Evolutionary conservation across 2,797 vertebrate genomes (phyloP).

Genomic region (Halcyon leucocephala): DNA sequence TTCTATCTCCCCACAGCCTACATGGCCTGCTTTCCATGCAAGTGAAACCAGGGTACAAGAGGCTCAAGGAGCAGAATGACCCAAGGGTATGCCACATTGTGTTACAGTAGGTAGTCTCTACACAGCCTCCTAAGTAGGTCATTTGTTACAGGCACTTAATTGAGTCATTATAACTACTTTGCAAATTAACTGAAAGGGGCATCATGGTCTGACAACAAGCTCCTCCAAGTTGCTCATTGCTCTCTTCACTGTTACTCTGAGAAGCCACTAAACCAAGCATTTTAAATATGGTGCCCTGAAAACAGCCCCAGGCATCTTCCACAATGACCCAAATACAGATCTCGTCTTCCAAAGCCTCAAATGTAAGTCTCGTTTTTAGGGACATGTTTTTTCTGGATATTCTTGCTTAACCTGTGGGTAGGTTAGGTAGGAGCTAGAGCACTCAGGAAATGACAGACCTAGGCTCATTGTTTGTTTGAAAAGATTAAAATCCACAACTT

Average conservation of each 20-base stretch:
- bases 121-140: not conserved
- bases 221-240: not conserved
- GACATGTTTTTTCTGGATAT: fast-evolving
- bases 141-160: not conserved
- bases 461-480: not conserved
- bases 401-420: not conserved
- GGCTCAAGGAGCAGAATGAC: not conserved
- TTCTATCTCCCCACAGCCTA: not conserved
- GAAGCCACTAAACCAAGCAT: not conserved
- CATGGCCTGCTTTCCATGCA: not conserved
- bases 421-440: not conserved
- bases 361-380: not conserved
- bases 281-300: not conserved
- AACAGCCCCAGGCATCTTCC: not conserved
- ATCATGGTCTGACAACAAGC: not conserved
- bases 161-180: not conserved
- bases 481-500: not conserved
- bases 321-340: not conserved
- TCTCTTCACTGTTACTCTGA: not conserved
- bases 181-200: not conserved
- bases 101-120: not conserved
- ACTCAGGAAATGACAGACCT: not conserved
- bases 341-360: not conserved
- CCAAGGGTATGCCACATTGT: not conserved
- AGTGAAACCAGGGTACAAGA: not conserved